phyloP scores from a whole-genome alignment of 2,888 invertebrate species.

The Acanthosepion pharaonis region DNA sequence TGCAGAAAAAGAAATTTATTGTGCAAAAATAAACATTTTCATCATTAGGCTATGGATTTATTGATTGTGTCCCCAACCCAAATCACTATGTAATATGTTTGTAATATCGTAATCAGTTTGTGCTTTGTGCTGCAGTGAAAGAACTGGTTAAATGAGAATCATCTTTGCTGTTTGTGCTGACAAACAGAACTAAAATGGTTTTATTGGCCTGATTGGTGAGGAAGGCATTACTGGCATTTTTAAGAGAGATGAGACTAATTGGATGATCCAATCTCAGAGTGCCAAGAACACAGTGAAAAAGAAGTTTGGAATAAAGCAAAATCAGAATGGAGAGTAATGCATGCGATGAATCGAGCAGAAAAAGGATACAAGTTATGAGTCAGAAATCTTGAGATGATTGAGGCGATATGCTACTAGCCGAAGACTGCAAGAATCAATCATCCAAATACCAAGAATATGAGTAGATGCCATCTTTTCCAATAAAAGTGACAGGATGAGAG shows the following conservation, averaged over 20 bases:
- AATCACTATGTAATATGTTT: not conserved
- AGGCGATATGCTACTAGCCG: conserved; percentile 33
- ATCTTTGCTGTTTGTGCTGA: conserved; percentile 17
- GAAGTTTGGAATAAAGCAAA: not conserved
- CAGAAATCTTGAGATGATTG: conserved; percentile 23
- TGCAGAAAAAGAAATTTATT: not conserved
- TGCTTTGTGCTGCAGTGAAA: not conserved
- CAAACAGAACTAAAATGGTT: conserved; percentile 33
- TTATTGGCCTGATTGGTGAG: conserved; percentile 33
- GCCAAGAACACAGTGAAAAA: conserved; percentile 4
- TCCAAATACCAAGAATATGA: conserved; percentile 33
- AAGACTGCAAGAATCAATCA: conserved; percentile 21
- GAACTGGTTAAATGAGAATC: not conserved
- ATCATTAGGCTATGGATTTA: not conserved
- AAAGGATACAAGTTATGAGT: conserved; percentile 21
- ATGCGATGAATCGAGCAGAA: not conserved
- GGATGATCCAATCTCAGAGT: conserved; percentile 33
- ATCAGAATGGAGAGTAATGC: not conserved
- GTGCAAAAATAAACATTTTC: not conserved
- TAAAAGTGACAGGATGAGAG: conserved; percentile 33
- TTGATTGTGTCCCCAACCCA: rapidly evolving
- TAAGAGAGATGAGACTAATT: not conserved
- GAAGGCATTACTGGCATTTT: conserved; percentile 11
- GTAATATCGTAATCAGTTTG: not conserved
- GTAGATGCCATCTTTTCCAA: conserved; percentile 33